Percentiles rank a stretch among this genome's conserved stretches.
Evolutionary conservation across 2,113 vertebrate genomes (phyloP).

Genomic region (Antennarius striatus): DNA sequence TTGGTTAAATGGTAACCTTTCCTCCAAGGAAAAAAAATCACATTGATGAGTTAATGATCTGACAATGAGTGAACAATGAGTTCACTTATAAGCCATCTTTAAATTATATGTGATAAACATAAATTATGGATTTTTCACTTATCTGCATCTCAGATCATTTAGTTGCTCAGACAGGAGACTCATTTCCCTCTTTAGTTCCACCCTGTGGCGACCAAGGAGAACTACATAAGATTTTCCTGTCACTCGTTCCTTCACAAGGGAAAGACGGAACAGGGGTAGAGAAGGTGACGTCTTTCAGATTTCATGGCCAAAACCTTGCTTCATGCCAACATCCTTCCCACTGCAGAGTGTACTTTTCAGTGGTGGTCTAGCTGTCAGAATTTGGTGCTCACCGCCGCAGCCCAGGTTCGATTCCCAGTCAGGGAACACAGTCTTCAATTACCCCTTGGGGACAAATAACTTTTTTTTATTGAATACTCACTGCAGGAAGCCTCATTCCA

Average conservation of each 20-base stretch:
- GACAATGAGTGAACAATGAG: not conserved
- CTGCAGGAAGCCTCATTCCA: constrained; percentile 68
- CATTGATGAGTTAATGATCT: too few relatives aligned
- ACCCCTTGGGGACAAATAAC: too few relatives aligned
- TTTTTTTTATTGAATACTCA: constrained; percentile 27
- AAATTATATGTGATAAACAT: not conserved
- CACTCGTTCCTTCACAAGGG: constrained; percentile 48
- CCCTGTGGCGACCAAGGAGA: constrained; percentile 33
- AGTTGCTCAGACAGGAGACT: not conserved
- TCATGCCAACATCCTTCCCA: constrained; percentile 47
- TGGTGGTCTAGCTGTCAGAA: too few relatives aligned
- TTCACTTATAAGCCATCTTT: not conserved
- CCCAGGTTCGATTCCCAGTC: too few relatives aligned
- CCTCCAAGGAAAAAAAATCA: too few relatives aligned
- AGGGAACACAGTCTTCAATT: too few relatives aligned
- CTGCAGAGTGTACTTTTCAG: too few relatives aligned
- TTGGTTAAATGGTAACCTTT: too few relatives aligned
- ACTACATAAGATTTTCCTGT: constrained; percentile 16
- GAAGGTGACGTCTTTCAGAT: constrained; percentile 37
- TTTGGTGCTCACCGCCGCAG: too few relatives aligned
- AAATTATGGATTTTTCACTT: not conserved
- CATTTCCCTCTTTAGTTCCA: constrained; percentile 39
- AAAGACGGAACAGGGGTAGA: constrained; percentile 47
- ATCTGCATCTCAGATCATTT: not conserved
- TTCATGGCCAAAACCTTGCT: constrained; percentile 49